Evolutionary conservation across 1,140 invertebrate species (phyloP).

Genomic region (Melipona quadrifasciata): DNA sequence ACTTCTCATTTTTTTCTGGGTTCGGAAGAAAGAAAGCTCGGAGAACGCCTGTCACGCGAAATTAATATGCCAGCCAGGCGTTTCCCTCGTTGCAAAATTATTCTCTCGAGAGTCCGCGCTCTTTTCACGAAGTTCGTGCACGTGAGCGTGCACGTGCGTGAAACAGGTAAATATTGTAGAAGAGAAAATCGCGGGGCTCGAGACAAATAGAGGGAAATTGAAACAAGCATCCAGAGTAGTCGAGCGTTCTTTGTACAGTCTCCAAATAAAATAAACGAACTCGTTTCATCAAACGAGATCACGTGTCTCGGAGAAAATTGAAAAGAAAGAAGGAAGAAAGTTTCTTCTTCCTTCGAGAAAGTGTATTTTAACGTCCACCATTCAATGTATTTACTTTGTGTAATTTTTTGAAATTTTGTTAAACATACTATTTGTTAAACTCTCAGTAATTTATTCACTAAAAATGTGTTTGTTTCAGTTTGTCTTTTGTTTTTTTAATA

Average conservation of each 20-base stretch:
- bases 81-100: constrained; percentile 63
- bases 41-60: constrained; percentile 58
- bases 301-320: too few relatives aligned
- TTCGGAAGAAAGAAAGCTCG: background rate
- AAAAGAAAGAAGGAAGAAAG: too few relatives aligned
- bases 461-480: too few relatives aligned
- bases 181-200: background rate
- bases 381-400: too few relatives aligned
- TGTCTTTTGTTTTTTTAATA: too few relatives aligned
- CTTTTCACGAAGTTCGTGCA: background rate
- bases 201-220: background rate
- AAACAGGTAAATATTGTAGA: background rate
- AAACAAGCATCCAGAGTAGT: background rate
- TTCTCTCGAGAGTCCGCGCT: constrained; percentile 43
- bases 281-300: background rate
- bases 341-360: too few relatives aligned
- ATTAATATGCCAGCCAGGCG: constrained; percentile 63
- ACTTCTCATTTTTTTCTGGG: background rate
- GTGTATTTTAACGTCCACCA: too few relatives aligned
- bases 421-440: too few relatives aligned
- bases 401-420: too few relatives aligned
- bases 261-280: background rate
- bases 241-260: background rate
- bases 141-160: constrained; percentile 2
- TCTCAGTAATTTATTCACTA: too few relatives aligned